Conservation (phyloP, 2,797 vertebrate species). For the Telmatherina bonti region DNA sequence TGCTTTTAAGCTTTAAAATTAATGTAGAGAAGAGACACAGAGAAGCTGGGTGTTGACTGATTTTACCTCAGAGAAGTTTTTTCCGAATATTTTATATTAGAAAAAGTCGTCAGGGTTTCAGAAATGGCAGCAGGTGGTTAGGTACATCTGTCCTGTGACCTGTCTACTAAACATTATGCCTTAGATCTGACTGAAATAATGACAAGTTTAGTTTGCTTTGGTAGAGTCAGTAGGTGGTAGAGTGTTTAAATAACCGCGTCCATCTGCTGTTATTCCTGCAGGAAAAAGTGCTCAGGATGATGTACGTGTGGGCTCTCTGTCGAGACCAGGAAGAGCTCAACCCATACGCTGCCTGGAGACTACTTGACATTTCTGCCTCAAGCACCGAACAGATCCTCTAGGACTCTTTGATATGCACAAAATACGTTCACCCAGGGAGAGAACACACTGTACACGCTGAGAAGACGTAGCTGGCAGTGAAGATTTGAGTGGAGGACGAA, state of each 20-base stretch:
- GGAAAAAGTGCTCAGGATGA: slow-evolving; percentile 95
- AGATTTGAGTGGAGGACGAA: not conserved
- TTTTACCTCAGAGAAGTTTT: not conserved
- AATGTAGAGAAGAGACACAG: not conserved
- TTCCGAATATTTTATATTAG: not conserved
- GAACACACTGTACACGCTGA: slow-evolving; percentile 30
- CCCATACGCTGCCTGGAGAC: slow-evolving; percentile 92
- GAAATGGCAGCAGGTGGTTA: not conserved
- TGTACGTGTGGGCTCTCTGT: slow-evolving; percentile 97
- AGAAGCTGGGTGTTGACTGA: not conserved
- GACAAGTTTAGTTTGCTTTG: not conserved
- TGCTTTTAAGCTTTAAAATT: not conserved
- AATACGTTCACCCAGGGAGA: slow-evolving; percentile 28
- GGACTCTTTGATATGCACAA: slow-evolving; percentile 60
- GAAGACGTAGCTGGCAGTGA: slow-evolving; percentile 9
- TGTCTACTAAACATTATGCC: not conserved
- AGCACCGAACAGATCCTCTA: slow-evolving; percentile 94
- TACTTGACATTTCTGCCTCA: slow-evolving; percentile 93
- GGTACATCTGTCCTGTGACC: not conserved
- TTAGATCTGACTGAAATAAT: not conserved
- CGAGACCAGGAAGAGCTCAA: slow-evolving; percentile 96
- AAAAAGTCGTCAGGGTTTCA: not conserved
- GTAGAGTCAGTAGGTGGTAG: not conserved
- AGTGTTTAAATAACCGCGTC: not conserved
- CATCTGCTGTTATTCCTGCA: slow-evolving; percentile 56